Conservation (phyloP, 2,888 invertebrate genomes). For the Ferdinandea cuprea region DNA sequence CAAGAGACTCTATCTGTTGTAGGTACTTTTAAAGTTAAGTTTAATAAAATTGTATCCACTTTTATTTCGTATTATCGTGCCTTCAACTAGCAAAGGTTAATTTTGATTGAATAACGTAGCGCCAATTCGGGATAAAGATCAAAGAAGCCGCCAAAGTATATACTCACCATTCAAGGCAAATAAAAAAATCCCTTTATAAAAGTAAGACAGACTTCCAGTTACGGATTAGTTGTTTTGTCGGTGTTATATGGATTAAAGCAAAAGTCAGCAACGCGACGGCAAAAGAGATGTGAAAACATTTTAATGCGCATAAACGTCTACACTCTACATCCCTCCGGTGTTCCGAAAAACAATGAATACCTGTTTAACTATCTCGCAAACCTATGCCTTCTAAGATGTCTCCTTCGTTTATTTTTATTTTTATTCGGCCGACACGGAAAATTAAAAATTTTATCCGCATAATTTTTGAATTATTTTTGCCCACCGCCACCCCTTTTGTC, state of each 20-base stretch:
- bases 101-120: slow-evolving; percentile 35
- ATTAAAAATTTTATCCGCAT: slow-evolving; percentile 83
- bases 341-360: slow-evolving; percentile 68
- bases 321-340: slow-evolving; percentile 62
- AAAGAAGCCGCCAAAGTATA: slow-evolving; percentile 53
- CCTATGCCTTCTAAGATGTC: slow-evolving; percentile 69
- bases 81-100: slow-evolving; percentile 4
- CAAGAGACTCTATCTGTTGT: too few relatives aligned
- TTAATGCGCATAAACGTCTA: slow-evolving; percentile 67
- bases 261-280: slow-evolving; percentile 45
- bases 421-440: slow-evolving; percentile 71
- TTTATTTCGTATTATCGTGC: not conserved
- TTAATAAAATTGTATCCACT: not conserved
- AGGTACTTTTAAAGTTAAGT: too few relatives aligned
- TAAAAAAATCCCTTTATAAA: slow-evolving; percentile 31
- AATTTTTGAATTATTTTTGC: slow-evolving; percentile 82
- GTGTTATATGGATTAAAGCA: slow-evolving; percentile 32
- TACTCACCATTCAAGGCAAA: slow-evolving; percentile 45
- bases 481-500: slow-evolving; percentile 76
- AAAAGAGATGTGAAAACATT: slow-evolving; percentile 65
- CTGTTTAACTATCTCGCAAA: slow-evolving; percentile 62
- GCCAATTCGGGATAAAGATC: slow-evolving; percentile 41
- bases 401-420: slow-evolving; percentile 57
- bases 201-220: slow-evolving; percentile 28
- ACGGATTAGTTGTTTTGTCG: slow-evolving; percentile 37